Conservation (phyloP, 2,797 vertebrate species). For the Myripristis murdjan region DNA sequence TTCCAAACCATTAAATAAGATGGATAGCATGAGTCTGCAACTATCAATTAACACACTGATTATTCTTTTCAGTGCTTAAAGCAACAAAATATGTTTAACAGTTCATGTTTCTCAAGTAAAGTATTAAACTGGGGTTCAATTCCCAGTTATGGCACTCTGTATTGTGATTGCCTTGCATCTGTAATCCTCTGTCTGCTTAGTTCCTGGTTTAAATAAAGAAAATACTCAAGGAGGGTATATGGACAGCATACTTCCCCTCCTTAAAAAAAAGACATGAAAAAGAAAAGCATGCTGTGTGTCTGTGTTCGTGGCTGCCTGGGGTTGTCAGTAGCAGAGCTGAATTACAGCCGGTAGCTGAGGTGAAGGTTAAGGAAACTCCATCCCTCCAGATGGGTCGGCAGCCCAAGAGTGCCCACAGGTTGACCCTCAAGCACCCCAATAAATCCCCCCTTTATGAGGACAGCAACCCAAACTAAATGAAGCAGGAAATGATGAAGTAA, state of each 20-base stretch:
- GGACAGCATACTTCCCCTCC: too few relatives aligned
- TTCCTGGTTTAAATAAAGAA: not conserved
- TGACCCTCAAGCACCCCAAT: slow-evolving; percentile 49
- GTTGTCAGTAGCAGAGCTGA: slow-evolving; percentile 38
- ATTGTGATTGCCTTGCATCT: not conserved
- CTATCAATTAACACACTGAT: too few relatives aligned
- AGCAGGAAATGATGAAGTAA: slow-evolving; percentile 33
- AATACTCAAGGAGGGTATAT: not conserved
- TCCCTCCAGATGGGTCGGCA: slow-evolving; percentile 50
- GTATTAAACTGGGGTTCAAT: not conserved
- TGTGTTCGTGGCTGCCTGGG: slow-evolving; percentile 20
- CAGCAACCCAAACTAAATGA: slow-evolving; percentile 11
- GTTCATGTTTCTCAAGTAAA: too few relatives aligned
- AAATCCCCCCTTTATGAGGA: slow-evolving; percentile 46
- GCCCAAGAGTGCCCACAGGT: slow-evolving; percentile 7
- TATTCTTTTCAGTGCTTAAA: too few relatives aligned
- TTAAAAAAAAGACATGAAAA: too few relatives aligned
- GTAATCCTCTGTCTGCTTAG: not conserved
- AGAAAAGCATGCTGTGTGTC: not conserved
- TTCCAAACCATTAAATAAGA: too few relatives aligned
- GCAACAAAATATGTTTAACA: too few relatives aligned
- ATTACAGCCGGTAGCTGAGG: slow-evolving; percentile 41
- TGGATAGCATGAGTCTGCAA: too few relatives aligned
- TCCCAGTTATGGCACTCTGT: too few relatives aligned
- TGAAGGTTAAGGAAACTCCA: slow-evolving; percentile 30